Evolutionary conservation across 2,888 invertebrate species (phyloP), one percentile per base, ranked within the genome.

Genomic region (Cyaniris semiargus): DNA sequence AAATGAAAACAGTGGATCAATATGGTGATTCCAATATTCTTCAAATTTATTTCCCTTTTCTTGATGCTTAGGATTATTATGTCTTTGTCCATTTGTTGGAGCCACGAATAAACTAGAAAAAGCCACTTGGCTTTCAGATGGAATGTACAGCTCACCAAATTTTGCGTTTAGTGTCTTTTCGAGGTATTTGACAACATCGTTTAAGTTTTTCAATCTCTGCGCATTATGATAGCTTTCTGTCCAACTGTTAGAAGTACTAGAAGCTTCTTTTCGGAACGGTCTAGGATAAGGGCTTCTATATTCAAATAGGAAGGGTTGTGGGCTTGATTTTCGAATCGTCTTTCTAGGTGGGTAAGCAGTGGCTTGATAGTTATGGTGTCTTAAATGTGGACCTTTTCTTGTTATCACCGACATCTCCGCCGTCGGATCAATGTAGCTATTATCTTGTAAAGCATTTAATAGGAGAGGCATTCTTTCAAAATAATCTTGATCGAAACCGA

Each of bases 1-100:
- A 83, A 95, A 97, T 2, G 94, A 95, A 84, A 95, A 95, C 80
- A 97, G 94, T 23, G 96, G 96, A 85, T 97, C 97, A 74, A 90
- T 86, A 78, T 89, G 86, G 78, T 92, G 91, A 79, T 90, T 92
- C 3, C 84, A 85, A 31, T 86, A 84, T 8, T 75, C 84, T 79
- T 53, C 87, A 1, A 84, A 53, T 76, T 85, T 82, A 27, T 88
- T 86, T 78, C 84, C 84, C 75, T 86, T 85, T 38, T 82, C 78
- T 58, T 83, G 77, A 56, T 86, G 81, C 79, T 87, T 86, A 66
- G 79, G 27, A 75, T 81, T 77, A 38, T 80, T 82, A 77, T 82
- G 84, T n/a, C 82, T 84, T 71, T 87, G 84, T 38, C 83, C 76
- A 78, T 79, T 76, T 70, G 83, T 83, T 5, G 93, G 91, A 60